Conservation (phyloP, 1,140 invertebrate species). For the Temnothorax longispinosus region DNA sequence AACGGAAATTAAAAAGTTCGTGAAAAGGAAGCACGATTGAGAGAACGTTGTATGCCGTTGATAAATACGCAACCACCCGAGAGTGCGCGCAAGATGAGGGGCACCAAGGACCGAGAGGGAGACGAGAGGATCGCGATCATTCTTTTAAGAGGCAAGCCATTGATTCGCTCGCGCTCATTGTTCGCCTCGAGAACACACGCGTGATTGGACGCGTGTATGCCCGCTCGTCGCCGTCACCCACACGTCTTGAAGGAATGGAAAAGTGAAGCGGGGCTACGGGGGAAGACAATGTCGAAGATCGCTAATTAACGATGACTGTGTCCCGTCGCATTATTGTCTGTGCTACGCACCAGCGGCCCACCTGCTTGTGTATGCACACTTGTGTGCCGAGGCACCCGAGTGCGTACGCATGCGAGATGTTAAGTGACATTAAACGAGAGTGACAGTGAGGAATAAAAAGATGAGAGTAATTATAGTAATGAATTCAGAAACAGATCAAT, state of each 20-base stretch:
- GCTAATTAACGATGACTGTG: slow-evolving; percentile 82
- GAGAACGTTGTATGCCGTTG: slow-evolving; percentile 11
- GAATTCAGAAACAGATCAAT: background rate
- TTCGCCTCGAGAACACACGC: slow-evolving; percentile 65
- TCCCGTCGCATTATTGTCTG: slow-evolving; percentile 77
- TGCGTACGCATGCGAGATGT: slow-evolving; percentile 19
- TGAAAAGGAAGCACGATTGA: background rate
- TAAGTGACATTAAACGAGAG: slow-evolving; percentile 3
- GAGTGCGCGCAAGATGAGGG: background rate
- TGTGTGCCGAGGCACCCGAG: slow-evolving; percentile 68
- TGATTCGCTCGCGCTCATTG: slow-evolving; percentile 74
- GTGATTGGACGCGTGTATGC: slow-evolving; percentile 58
- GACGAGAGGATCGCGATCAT: slow-evolving; percentile 62
- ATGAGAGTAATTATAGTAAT: slow-evolving; percentile 22
- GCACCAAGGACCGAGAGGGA: background rate
- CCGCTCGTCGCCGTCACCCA: slow-evolving; percentile 71
- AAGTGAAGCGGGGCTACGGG: background rate
- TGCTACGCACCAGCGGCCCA: slow-evolving; percentile 71
- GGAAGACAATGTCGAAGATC: slow-evolving; percentile 73
- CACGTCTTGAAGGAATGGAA: slow-evolving; percentile 68
- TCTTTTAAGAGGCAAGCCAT: slow-evolving; percentile 75
- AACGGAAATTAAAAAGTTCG: slow-evolving; percentile 48
- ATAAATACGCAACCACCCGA: slow-evolving; percentile 56
- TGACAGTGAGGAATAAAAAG: slow-evolving; percentile 5
- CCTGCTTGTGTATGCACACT: slow-evolving; percentile 71